Percentiles rank a stretch among this genome's conserved stretches.
Evolutionary conservation across 2,797 vertebrate genomes (phyloP).

Genomic region (Avahi laniger): DNA sequence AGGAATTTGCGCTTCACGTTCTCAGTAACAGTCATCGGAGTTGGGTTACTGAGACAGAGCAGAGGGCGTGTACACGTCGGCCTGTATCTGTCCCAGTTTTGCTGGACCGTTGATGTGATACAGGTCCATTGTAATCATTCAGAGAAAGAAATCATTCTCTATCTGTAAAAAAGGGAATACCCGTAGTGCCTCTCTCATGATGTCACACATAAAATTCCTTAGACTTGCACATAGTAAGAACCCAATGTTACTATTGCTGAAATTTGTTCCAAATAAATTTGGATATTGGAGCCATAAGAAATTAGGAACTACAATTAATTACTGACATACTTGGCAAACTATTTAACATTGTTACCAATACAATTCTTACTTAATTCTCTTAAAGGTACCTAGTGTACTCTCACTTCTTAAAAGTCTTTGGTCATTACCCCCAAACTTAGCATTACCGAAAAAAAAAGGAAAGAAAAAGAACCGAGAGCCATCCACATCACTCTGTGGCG

Average conservation of each 20-base stretch:
- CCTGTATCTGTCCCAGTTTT: background rate
- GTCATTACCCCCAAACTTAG: background rate
- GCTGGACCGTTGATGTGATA: background rate
- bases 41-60: constrained; percentile 11
- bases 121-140: background rate
- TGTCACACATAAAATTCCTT: background rate
- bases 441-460: background rate
- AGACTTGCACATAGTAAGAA: background rate
- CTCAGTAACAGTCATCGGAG: background rate
- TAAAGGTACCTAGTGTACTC: constrained; percentile 8
- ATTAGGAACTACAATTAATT: background rate
- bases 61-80: background rate
- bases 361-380: constrained; percentile 7
- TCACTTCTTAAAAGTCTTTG: background rate
- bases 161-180: background rate
- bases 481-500: background rate
- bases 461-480: background rate
- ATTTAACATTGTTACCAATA: background rate
- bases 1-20: background rate
- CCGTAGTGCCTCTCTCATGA: background rate
- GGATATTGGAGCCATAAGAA: background rate
- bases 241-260: background rate
- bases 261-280: background rate
- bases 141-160: background rate
- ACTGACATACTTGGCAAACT: background rate